Evolutionary conservation across 2,888 invertebrate species (phyloP).

Genomic region (Ophion slaviceki): DNA sequence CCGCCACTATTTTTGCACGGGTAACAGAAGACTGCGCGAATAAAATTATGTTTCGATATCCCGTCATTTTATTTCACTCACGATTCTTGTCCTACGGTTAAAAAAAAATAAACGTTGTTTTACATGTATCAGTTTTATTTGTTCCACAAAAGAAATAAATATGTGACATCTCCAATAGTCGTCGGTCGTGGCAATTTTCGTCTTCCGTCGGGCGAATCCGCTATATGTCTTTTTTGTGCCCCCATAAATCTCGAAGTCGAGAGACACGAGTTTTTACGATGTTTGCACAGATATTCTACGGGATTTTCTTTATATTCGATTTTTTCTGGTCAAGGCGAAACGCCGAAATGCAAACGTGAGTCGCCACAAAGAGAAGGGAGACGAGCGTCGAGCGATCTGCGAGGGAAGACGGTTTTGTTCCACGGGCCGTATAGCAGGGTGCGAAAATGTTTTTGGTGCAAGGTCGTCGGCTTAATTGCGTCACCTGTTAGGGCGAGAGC

Average conservation of each 20-base stretch:
- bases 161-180: background rate
- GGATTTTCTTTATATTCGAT: conserved; percentile 53
- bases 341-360: conserved; percentile 52
- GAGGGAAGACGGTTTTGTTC: conserved; percentile 11
- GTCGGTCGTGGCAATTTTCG: conserved; percentile 4
- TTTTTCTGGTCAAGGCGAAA: conserved; percentile 58
- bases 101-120: background rate
- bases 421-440: conserved; percentile 67
- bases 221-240: conserved; percentile 21
- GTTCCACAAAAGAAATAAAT: background rate
- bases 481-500: conserved; percentile 77
- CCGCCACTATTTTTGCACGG: too few species aligned
- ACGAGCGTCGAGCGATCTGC: conserved; percentile 22
- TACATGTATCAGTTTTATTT: background rate
- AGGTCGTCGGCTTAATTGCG: conserved; percentile 80
- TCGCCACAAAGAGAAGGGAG: conserved; percentile 13
- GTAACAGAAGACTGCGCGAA: too few species aligned
- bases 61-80: too few species aligned
- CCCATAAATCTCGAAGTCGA: conserved; percentile 52
- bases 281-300: conserved; percentile 42
- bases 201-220: conserved; percentile 16
- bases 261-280: conserved; percentile 18
- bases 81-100: too few species aligned
- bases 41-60: too few species aligned
- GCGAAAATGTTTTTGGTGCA: conserved; percentile 79